Evolutionary conservation across 2,888 invertebrate genomes (phyloP).

Genomic region (Cryptocephalus moraei): DNA sequence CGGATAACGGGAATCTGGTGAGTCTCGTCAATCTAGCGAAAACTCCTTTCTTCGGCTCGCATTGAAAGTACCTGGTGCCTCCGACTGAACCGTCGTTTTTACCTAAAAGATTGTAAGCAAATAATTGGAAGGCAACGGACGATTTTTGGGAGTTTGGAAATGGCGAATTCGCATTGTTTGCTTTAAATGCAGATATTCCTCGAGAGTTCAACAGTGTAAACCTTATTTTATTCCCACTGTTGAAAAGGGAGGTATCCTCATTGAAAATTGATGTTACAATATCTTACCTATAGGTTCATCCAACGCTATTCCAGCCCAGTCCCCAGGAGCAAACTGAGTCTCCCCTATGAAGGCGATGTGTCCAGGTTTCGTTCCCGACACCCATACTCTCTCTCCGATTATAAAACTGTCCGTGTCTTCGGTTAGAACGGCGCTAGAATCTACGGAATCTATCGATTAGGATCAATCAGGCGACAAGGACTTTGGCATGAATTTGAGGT

Average conservation of each 20-base stretch:
- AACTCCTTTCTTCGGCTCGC: constrained; percentile 84
- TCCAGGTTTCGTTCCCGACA: constrained; percentile 84
- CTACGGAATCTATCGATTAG: constrained; percentile 37
- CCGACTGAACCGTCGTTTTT: constrained; percentile 96
- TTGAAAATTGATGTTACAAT: neutral
- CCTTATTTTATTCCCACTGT: neutral
- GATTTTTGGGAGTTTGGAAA: too few species aligned
- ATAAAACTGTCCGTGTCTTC: constrained; percentile 92
- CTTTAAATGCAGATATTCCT: neutral
- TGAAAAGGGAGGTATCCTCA: too few species aligned
- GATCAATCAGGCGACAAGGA: too few species aligned
- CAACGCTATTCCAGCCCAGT: constrained; percentile 96
- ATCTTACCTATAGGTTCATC: constrained; percentile 83
- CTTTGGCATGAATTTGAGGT: too few species aligned
- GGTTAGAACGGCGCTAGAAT: constrained; percentile 73
- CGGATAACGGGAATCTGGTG: constrained; percentile 58
- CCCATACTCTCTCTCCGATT: constrained; percentile 91
- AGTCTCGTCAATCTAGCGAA: constrained; percentile 84
- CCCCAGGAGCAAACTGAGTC: constrained; percentile 94
- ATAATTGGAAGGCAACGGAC: neutral
- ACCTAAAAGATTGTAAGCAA: constrained; percentile 45
- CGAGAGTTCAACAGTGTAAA: neutral
- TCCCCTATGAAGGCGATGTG: constrained; percentile 90
- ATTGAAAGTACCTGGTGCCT: constrained; percentile 87
- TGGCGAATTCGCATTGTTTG: too few species aligned